Evolutionary conservation across 2,888 invertebrate species (phyloP).

Genomic region (Drosophila emarginata): DNA sequence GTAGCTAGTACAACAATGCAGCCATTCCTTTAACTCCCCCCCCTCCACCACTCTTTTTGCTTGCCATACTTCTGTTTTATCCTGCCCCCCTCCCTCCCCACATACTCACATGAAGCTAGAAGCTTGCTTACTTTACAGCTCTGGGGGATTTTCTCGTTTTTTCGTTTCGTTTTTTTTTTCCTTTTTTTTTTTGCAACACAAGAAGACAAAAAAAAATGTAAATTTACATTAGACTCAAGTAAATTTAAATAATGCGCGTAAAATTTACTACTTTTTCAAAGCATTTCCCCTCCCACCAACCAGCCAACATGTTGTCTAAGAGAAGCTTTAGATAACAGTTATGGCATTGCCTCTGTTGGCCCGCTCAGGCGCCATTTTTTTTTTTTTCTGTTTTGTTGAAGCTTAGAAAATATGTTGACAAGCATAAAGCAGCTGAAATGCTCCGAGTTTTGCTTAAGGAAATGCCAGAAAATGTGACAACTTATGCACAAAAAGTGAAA

Average conservation of each 20-base stretch:
- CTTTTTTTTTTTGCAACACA: conserved; percentile 26
- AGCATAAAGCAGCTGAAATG: conserved; percentile 65
- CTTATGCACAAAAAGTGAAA: conserved; percentile 14
- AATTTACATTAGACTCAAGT: conserved; percentile 75
- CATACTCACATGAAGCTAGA: conserved; percentile 27
- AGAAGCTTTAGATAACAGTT: conserved; percentile 75
- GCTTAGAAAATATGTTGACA: conserved; percentile 74
- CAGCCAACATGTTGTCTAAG: conserved; percentile 6
- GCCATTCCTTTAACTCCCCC: conserved; percentile 12
- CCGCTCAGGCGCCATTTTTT: conserved; percentile 52
- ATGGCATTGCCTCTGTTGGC: conserved; percentile 52
- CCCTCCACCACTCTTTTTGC: too few species aligned
- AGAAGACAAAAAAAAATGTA: conserved; percentile 68
- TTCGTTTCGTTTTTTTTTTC: conserved; percentile 20
- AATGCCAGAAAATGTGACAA: conserved; percentile 36
- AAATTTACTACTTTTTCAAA: conserved; percentile 67
- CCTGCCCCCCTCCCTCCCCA: background rate
- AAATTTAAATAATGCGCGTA: conserved; percentile 77
- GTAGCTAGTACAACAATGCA: conserved; percentile 54
- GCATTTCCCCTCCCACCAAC: conserved; percentile 25
- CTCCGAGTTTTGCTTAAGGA: conserved; percentile 30
- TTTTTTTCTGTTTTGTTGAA: conserved; percentile 50
- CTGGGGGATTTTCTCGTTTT: conserved; percentile 56
- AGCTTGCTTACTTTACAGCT: conserved; percentile 52
- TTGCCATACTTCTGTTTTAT: too few species aligned